phyloP scores from a whole-genome alignment of 2,888 invertebrate species.

The Parnassius apollo region DNA sequence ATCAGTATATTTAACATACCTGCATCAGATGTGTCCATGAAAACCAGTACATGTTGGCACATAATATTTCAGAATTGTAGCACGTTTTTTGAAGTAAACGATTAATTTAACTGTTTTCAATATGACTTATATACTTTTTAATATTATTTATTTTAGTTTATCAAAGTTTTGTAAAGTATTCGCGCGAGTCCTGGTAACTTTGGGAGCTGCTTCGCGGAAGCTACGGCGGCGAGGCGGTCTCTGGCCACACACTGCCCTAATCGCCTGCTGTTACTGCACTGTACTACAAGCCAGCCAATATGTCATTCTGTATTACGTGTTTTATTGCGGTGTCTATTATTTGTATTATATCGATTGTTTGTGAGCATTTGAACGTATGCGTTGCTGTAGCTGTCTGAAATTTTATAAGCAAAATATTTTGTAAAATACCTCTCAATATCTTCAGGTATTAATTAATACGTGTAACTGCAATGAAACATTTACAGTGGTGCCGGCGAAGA shows the following conservation, averaged over 20 bases:
- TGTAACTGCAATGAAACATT: too few relatives aligned
- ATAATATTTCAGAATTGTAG: conserved; percentile 36
- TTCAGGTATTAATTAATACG: too few relatives aligned
- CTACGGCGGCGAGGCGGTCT: conserved; percentile 7
- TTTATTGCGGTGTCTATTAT: conserved; percentile 1
- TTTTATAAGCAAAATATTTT: too few relatives aligned
- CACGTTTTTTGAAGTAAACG: neutral
- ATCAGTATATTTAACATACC: conserved; percentile 38
- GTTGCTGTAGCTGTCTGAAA: too few relatives aligned
- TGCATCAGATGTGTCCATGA: conserved; percentile 54
- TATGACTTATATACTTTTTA: too few relatives aligned
- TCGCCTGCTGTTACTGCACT: conserved; percentile 16
- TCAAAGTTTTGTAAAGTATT: neutral
- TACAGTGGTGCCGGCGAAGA: too few relatives aligned
- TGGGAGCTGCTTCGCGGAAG: conserved; percentile 8
- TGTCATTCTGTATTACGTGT: conserved; percentile 23
- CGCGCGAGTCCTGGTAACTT: neutral
- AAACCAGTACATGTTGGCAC: conserved; percentile 65
- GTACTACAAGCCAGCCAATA: conserved; percentile 19
- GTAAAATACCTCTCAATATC: too few relatives aligned
- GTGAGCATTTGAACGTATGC: too few relatives aligned
- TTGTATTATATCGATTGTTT: neutral
- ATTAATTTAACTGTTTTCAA: too few relatives aligned
- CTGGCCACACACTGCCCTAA: conserved; percentile 20
- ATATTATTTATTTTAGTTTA: too few relatives aligned